Evolutionary conservation across 2,113 vertebrate species (phyloP), one percentile per base, ranked within the genome.

Genomic region (Fulica atra): DNA sequence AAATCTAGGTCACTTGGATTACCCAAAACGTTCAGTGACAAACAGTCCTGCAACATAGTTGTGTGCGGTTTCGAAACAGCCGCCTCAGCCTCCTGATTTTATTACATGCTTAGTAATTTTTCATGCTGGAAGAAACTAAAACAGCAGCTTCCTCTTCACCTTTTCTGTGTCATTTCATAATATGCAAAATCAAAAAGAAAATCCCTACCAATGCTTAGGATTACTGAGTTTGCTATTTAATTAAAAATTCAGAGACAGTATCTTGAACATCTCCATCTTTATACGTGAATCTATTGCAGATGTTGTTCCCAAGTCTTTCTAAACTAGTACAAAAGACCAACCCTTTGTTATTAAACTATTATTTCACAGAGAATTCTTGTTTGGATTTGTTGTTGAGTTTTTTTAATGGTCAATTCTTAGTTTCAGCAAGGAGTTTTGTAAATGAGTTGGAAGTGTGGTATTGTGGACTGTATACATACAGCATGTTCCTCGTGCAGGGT

Each of bases 401-500:
- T 74, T 77, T 11, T 20, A 56, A 40, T 50, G 19, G 26, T 16
- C 56, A 90, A 42, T 54, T 79, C 16, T 65, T 70, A 11, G 9
- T 74, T 92, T 46, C 60, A 24, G 7, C 17, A 42, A 40, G 33
- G 36, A 86, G 46, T 29, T 94, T 24, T 86, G 54, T 21, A 63
- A 18, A 13, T 36, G 3, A 72, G 9, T 11, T 50, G 36, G 9
- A 63, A 84, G 35, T 44, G 15, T 51, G 35, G 8, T 25, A 1
- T 21, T 42, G 57, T 7, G 38, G 10, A 60, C 25, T 9, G 0
- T 25, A 7, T 5, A 11, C 3, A 13, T 35, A 13, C 28, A 68
- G 33, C 3, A 0, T 0, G 15, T 51, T 60, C 44, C 44, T 59
- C 1, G 2, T 68, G 11, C 36, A 66, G 23, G 5, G 4, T 7